Conservation (phyloP, 2,888 invertebrate genomes). For the Ligdia adustata region DNA sequence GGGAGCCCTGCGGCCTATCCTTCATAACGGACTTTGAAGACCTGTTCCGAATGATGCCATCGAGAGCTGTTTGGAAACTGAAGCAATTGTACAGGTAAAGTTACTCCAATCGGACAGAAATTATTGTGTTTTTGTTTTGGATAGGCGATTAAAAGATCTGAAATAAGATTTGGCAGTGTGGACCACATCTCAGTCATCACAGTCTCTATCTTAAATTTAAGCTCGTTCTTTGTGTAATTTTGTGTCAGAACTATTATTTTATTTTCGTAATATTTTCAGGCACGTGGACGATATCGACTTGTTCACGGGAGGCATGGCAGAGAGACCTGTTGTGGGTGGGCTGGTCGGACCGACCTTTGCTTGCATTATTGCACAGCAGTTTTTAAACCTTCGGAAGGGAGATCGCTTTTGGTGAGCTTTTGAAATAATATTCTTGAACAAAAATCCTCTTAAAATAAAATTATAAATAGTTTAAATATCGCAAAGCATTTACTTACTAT, state of each 20-base stretch:
- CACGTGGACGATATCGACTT: conserved; percentile 93
- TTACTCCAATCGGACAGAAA: neutral
- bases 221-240: neutral
- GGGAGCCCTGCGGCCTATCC: conserved; percentile 90
- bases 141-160: too few relatives aligned
- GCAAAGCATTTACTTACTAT: too few relatives aligned
- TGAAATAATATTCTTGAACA: too few relatives aligned
- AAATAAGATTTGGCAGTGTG: too few relatives aligned
- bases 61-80: conserved; percentile 85
- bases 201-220: too few relatives aligned
- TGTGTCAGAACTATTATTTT: too few relatives aligned
- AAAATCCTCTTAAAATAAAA: neutral
- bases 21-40: conserved; percentile 88
- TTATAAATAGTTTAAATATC: too few relatives aligned
- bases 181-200: too few relatives aligned
- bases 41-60: conserved; percentile 87
- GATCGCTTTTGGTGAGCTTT: conserved; percentile 88
- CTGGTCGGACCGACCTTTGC: conserved; percentile 94
- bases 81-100: conserved; percentile 81
- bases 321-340: conserved; percentile 90
- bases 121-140: too few relatives aligned
- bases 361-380: conserved; percentile 94
- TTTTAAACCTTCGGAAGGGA: conserved; percentile 89
- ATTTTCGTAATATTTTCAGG: conserved; percentile 59
- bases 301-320: conserved; percentile 92